A percentile compares a stretch with the other conserved stretches of the same genome.
Evolutionary conservation across 2,888 invertebrate genomes (phyloP).

Genomic region (Dryobotodes eremita): DNA sequence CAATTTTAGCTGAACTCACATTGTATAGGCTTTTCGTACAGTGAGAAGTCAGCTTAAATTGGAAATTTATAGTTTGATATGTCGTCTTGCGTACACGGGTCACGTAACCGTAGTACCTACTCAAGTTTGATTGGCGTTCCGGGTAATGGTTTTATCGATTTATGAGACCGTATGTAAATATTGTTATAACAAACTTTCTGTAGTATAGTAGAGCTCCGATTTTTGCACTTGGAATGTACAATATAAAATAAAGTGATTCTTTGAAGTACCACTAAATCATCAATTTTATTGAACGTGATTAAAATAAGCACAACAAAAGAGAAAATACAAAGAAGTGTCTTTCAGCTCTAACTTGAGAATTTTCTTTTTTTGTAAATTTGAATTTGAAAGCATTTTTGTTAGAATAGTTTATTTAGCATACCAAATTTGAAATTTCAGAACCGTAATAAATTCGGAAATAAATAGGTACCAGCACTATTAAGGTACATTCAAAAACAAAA

Average conservation of each 20-base stretch:
- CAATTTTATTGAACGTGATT: conserved; percentile 1
- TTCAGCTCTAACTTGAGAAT: neutral
- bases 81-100: neutral
- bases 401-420: conserved; percentile 17
- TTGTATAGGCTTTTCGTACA: no score
- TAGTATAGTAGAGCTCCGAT: neutral
- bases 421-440: conserved; percentile 6
- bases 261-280: neutral
- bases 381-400: conserved; percentile 11
- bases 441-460: neutral
- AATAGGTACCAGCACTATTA: conserved; percentile 3
- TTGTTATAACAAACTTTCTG: neutral
- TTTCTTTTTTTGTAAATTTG: conserved; percentile 5
- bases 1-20: no score
- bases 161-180: neutral
- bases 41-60: no score
- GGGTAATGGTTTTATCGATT: conserved; percentile 23
- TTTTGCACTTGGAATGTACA: neutral
- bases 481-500: conserved; percentile 46
- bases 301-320: neutral
- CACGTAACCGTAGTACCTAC: conserved; percentile 4
- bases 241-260: neutral
- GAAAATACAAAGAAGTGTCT: neutral
- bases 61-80: no score
- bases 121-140: conserved; percentile 24